Base-by-base conservation (phyloP, 64 coral and sea anemone genomes). In the Montipora foliosa region DNA sequence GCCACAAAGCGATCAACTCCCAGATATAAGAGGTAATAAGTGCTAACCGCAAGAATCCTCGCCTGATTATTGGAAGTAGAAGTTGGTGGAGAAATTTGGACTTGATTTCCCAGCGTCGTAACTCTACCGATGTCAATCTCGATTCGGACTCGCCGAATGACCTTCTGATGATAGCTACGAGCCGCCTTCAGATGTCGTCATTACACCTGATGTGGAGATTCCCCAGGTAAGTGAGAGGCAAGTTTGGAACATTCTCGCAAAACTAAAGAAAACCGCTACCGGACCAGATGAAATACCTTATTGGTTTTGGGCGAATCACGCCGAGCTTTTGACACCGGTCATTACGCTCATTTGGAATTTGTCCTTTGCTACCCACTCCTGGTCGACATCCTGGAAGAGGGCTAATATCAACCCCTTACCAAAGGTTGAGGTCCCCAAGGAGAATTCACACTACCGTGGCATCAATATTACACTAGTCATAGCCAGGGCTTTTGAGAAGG, bases 71-170 rank as follows among this genome's bases (percentile, higher is more conserved):
- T 75, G 90, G 90, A 74, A 85, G 80, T 51, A 70, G 80, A 17
- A 80, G 76, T 52, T 92, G 90, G 80, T 84, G 90, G 80, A 92
- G 55, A 59, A 47, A 84, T 72, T 47, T 84, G 80, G 90, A 92
- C 59, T 73, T 49, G 29, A 53, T 74, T 49, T 92, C 90, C 60
- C 79, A 69, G 58, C 67, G 78, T 14, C 77, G 78, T 82, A 74
- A 25, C 24, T 25, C 24, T 25, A 25, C 24, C 24, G 24, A 25
- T 25, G 24, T 25, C 24, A 25, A 0, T 22, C 22, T 92, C 10
- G 90, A 92, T 92, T 47, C 82, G 71, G 69, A 92, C 69, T 87
- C 82, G 71, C 81, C 79, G 52, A 58, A 77, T 22, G 21, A 93
- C 20, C 74, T 93, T 77, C 24, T 47, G 91, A 93, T 49, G 72